Evolutionary conservation across 2,797 vertebrate genomes (phyloP).

Genomic region (Cynodonichthys magdalenae): DNA sequence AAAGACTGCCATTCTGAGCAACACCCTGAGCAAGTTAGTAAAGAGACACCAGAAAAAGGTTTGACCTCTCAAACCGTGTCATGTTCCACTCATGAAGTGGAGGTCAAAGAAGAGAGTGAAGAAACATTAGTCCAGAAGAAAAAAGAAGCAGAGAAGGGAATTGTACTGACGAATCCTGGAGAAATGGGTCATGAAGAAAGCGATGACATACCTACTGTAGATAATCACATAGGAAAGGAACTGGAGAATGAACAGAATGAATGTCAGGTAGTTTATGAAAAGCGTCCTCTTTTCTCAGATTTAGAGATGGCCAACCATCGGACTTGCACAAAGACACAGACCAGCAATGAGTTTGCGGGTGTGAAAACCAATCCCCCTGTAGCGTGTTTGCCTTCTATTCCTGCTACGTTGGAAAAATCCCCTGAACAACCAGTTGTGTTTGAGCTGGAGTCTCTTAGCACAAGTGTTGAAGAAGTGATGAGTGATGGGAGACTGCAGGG

Average conservation of each 20-base stretch:
- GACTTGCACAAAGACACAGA: slow-evolving; percentile 13
- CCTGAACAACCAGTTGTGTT: slow-evolving; percentile 56
- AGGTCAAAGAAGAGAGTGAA: slow-evolving; percentile 80
- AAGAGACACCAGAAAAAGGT: slow-evolving; percentile 33
- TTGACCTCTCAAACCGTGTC: slow-evolving; percentile 59
- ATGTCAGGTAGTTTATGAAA: slow-evolving; percentile 75
- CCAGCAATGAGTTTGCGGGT: slow-evolving; percentile 7
- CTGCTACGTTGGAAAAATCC: slow-evolving; percentile 47
- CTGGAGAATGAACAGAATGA: slow-evolving; percentile 61
- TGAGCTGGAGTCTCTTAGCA: slow-evolving; percentile 65
- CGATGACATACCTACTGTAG: slow-evolving; percentile 20
- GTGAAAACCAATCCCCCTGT: slow-evolving; percentile 9
- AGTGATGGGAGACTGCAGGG: slow-evolving; percentile 40
- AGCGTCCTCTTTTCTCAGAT: slow-evolving; percentile 46
- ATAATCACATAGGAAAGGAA: slow-evolving; percentile 17
- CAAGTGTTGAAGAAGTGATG: slow-evolving; percentile 50
- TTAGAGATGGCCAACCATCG: slow-evolving; percentile 43
- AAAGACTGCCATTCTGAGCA: slow-evolving; percentile 12
- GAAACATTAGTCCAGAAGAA: slow-evolving; percentile 69
- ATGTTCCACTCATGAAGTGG: slow-evolving; percentile 57
- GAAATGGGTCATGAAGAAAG: slow-evolving; percentile 37
- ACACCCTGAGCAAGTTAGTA: slow-evolving; percentile 12
- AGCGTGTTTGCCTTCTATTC: slow-evolving; percentile 11
- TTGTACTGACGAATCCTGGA: slow-evolving; percentile 19
- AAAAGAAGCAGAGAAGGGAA: slow-evolving; percentile 35